Conservation (phyloP, 2,113 vertebrate genomes). For the Cricetomys ansorgei region DNA sequence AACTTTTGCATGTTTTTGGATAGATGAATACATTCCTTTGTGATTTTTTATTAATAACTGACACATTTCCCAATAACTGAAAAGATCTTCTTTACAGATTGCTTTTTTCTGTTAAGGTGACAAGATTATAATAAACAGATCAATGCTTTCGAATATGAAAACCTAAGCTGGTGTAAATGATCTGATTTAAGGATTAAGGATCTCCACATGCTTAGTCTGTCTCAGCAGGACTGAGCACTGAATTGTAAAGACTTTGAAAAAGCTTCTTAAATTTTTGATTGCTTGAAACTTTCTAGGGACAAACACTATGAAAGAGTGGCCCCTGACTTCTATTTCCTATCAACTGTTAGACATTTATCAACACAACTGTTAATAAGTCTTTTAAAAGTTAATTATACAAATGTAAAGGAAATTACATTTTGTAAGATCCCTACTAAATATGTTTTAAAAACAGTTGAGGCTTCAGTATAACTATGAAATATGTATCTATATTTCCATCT, state of each 20-base stretch:
- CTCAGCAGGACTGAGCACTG: background rate
- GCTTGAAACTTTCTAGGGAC: background rate
- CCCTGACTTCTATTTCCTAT: accelerated
- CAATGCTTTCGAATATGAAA: background rate
- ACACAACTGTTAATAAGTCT: background rate
- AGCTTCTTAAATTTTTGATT: background rate
- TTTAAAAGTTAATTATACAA: background rate
- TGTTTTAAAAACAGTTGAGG: background rate
- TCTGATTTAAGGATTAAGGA: background rate
- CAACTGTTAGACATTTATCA: background rate
- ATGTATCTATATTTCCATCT: background rate
- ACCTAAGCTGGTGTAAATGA: background rate
- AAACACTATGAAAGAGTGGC: background rate
- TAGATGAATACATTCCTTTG: background rate
- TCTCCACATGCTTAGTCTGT: background rate
- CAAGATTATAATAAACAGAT: background rate
- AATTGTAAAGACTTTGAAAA: background rate
- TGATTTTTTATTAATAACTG: background rate
- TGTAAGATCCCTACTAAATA: background rate
- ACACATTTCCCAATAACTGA: background rate
- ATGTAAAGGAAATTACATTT: background rate
- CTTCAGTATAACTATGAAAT: background rate
- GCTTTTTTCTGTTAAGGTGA: background rate
- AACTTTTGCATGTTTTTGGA: background rate
- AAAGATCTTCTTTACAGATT: background rate